These are phyloP conservation scores for Apantesis nais DNA, from an alignment of 2,888 invertebrate species.

Conservation along the genomic window DNA sequence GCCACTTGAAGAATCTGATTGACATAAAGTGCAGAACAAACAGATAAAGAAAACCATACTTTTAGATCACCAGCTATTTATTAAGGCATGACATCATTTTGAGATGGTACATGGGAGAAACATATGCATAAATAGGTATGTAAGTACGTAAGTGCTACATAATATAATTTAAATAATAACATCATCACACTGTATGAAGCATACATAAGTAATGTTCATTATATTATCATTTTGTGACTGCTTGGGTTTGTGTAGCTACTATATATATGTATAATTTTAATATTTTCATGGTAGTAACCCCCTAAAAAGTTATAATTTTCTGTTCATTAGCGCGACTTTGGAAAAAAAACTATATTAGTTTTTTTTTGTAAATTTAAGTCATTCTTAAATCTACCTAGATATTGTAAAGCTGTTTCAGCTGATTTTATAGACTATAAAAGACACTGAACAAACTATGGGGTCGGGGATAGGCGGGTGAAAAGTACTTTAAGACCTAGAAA, in stretches of 20 bases:
- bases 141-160: conserved; percentile 1
- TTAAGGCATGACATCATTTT: conserved; percentile 45
- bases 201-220: neutral
- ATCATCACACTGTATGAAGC: neutral
- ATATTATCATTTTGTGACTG: neutral
- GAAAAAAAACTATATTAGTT: neutral
- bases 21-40: conserved; percentile 31
- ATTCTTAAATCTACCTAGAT: too few species aligned
- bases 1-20: conserved; percentile 29
- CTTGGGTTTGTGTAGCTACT: neutral
- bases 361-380: too few species aligned
- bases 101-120: conserved; percentile 27
- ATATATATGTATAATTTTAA: too few species aligned
- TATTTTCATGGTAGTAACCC: neutral
- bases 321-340: neutral
- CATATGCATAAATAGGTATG: conserved; percentile 23
- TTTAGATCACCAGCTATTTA: conserved; percentile 40
- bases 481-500: too few species aligned
- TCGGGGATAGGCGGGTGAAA: too few species aligned
- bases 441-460: too few species aligned
- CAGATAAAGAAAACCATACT: conserved; percentile 26
- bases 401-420: too few species aligned
- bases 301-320: too few species aligned
- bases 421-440: too few species aligned
- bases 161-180: conserved; percentile 5